Evolutionary conservation across 2,888 invertebrate genomes (phyloP).

Genomic region (Willowsia nigromaculata): DNA sequence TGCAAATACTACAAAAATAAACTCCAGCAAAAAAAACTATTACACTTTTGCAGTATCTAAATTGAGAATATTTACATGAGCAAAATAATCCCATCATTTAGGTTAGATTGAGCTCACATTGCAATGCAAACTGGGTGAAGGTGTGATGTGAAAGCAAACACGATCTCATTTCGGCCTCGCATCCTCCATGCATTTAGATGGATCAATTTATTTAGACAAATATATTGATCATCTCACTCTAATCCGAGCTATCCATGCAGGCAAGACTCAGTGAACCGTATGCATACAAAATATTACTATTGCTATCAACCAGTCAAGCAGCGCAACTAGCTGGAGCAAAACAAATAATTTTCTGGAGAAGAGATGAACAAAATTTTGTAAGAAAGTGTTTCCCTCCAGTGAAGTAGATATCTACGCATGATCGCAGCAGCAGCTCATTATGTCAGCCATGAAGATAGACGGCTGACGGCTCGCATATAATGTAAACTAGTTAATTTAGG

Average conservation of each 20-base stretch:
- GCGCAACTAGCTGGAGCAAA: neutral
- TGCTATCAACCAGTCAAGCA: neutral
- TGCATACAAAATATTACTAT: neutral
- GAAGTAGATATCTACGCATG: neutral
- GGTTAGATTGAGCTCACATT: neutral
- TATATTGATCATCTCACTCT: neutral
- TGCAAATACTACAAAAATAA: too few species aligned
- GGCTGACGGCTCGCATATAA: neutral
- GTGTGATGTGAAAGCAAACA: neutral
- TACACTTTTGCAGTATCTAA: too few species aligned
- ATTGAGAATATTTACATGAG: too few species aligned
- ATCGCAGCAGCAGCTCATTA: neutral
- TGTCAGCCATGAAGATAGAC: neutral
- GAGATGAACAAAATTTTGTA: neutral
- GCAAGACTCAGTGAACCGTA: neutral
- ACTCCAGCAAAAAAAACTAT: too few species aligned
- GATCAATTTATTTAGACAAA: neutral
- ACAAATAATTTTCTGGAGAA: neutral
- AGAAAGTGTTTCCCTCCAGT: neutral
- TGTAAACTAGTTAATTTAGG: slow-evolving; percentile 61
- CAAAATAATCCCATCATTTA: too few species aligned
- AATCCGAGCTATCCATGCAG: neutral
- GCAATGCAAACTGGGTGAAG: neutral
- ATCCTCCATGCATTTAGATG: neutral
- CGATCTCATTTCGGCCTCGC: neutral